Evolutionary conservation across 2,113 vertebrate genomes (phyloP).

Genomic region (Neomonachus schauinslandi): DNA sequence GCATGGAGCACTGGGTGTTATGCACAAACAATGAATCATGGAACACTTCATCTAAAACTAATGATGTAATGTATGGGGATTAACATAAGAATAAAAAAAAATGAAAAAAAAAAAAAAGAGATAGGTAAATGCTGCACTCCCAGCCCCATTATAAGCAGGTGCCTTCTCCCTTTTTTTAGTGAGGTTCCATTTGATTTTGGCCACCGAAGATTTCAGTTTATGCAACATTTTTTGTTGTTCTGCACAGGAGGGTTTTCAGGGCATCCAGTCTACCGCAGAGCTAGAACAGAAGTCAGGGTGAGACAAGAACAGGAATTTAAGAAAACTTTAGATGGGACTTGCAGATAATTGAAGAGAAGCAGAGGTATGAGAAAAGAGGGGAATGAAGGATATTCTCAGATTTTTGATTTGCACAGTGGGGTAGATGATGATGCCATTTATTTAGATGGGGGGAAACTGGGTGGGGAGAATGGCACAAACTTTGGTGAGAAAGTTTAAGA

Average conservation of each 20-base stretch:
- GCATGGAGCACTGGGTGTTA: too few species aligned
- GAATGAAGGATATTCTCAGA: neutral
- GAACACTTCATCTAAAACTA: too few species aligned
- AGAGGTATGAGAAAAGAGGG: neutral
- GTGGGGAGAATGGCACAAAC: neutral
- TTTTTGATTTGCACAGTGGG: neutral
- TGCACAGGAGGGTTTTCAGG: neutral
- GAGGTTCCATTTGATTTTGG: neutral
- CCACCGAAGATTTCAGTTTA: neutral
- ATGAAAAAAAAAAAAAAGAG: too few species aligned
- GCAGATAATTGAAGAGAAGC: neutral
- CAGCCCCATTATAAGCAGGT: neutral
- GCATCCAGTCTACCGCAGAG: neutral
- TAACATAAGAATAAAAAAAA: too few species aligned
- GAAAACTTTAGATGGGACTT: neutral
- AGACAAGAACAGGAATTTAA: neutral
- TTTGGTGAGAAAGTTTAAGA: neutral
- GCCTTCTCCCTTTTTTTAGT: neutral
- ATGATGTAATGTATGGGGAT: too few species aligned
- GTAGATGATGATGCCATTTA: neutral
- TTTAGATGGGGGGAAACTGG: neutral
- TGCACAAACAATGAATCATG: too few species aligned
- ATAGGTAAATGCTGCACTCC: neutral
- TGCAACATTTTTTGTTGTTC: neutral
- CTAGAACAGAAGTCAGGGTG: neutral